Evolutionary conservation across 2,113 vertebrate species (phyloP).

Genomic region (Plectropomus leopardus): DNA sequence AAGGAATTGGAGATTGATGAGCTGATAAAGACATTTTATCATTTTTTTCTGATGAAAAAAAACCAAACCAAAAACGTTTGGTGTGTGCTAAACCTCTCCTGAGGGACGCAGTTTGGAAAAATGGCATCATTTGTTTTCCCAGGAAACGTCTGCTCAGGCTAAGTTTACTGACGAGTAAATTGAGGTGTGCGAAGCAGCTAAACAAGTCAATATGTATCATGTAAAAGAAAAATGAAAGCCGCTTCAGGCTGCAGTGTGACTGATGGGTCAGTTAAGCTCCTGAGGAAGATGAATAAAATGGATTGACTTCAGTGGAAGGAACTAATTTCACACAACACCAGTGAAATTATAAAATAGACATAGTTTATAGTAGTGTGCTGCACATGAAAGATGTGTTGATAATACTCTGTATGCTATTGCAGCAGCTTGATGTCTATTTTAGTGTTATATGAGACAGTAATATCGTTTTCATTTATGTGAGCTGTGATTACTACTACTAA

Average conservation of each 20-base stretch:
- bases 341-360: background rate
- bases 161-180: background rate
- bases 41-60: background rate
- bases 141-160: background rate
- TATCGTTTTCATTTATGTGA: background rate
- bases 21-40: background rate
- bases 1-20: background rate
- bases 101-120: background rate
- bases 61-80: too few species aligned
- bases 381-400: background rate
- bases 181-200: background rate
- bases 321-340: conserved; percentile 15
- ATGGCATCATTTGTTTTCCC: background rate
- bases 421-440: background rate
- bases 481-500: background rate
- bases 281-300: conserved; percentile 5
- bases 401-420: background rate
- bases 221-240: background rate
- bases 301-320: background rate
- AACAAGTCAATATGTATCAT: conserved; percentile 16
- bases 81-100: background rate
- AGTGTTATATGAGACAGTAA: background rate
- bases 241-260: conserved; percentile 8
- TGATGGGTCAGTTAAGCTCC: conserved; percentile 11
- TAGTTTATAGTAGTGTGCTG: background rate